These are phyloP conservation scores for Siniperca obscura DNA, from an alignment of 2,797 vertebrate genomes.

Conservation along the genomic window DNA sequence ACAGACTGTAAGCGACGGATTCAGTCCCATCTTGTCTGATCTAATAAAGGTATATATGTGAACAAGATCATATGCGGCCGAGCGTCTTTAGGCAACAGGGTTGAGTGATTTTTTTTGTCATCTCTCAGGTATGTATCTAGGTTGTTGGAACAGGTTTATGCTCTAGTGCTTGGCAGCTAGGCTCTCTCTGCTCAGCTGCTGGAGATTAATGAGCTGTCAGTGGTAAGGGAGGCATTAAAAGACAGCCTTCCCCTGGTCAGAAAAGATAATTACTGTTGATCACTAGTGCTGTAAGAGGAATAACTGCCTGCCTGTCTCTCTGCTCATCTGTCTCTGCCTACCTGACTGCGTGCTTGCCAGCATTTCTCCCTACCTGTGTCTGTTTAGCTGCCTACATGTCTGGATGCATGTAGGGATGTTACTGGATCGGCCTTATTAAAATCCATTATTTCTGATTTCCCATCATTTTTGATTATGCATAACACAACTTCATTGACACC, in stretches of 20 bases:
- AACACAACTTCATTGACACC: not conserved
- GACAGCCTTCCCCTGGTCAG: conserved; percentile 63
- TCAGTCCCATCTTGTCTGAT: conserved; percentile 24
- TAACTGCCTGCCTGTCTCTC: conserved; percentile 36
- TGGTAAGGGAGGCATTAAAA: conserved; percentile 57
- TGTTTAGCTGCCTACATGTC: conserved; percentile 18
- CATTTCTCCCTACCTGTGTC: conserved; percentile 6
- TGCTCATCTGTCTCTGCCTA: conserved; percentile 20
- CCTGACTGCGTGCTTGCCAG: conserved; percentile 7
- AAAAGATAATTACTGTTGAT: conserved; percentile 77
- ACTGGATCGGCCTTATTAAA: not conserved
- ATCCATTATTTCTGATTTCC: not conserved
- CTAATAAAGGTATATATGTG: conserved; percentile 13
- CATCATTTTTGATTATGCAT: conserved; percentile 29
- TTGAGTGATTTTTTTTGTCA: conserved; percentile 44
- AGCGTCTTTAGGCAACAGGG: conserved; percentile 11
- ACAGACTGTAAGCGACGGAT: not conserved
- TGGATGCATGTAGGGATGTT: not conserved
- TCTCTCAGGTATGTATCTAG: conserved; percentile 68
- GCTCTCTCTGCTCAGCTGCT: conserved; percentile 50
- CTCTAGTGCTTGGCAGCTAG: conserved; percentile 47
- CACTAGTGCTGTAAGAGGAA: conserved; percentile 54
- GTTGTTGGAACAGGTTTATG: conserved; percentile 72
- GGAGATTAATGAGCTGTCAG: conserved; percentile 83
- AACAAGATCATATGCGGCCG: conserved; percentile 9